Base-by-base conservation (phyloP, 2,888 invertebrate species). In the Pollenia angustigena region DNA sequence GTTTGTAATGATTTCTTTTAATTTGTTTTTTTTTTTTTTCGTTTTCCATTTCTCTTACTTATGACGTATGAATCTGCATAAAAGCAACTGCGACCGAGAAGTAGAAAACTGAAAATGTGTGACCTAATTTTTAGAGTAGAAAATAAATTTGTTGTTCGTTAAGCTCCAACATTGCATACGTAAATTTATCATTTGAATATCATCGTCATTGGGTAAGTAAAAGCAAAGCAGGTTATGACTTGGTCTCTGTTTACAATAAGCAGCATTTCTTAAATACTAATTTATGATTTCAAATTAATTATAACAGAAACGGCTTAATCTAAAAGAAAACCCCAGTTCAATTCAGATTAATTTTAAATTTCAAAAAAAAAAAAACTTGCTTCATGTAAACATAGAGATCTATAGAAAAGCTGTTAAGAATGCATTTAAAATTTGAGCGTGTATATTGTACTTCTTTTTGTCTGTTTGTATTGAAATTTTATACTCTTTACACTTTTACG, bases 171-270 rank as follows among this genome's bases (percentile, higher is more conserved):
- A 60, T 74, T 81, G 78, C 76, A 74, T 54, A 74, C 71, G 81
- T 62, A 78, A 71, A 83, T 84, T 87, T 81, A 84, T 84, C 72
- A 84, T 81, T 84, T 83, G 72, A 80, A 83, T 85, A 74, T 60
- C 74, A 81, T 54, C 69, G 80, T 58, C 58, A 68, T 50, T 56
- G 14, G 11, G 32, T 44, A 46, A 72, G 48, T 50, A 46, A 44
- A 64, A 50, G 50, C 56, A 12, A 40, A 56, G 54, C 54, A 32
- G 44, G 60, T 44, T 32, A 32, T 32, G 32, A 32, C 32, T 32
- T 32, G 32, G 32, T 32, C 32, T 32, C 32, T 32, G 32, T 32
- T 32, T 32, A 32, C 32, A 32, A 32, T 32, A 32, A 32, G 32
- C 32, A 4, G 6, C 32, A n/a, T 32, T 32, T 32, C 32, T 32